Percentiles rank a stretch among this genome's conserved stretches.
Conservation (phyloP, 2,113 vertebrate genomes). For the Dasyornis broadbenti region DNA sequence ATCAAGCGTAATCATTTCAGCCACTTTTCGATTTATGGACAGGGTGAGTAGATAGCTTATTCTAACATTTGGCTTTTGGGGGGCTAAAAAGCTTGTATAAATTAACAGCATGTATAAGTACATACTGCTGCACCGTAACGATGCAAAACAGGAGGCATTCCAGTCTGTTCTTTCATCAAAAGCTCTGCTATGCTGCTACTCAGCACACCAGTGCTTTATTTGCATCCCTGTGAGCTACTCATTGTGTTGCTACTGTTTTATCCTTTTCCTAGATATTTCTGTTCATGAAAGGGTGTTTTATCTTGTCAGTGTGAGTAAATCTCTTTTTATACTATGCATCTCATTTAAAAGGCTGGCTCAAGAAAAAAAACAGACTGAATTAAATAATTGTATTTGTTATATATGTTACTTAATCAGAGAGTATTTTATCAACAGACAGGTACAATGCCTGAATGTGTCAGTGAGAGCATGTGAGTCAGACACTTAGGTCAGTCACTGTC, state of each 20-base stretch:
- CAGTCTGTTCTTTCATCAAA: background rate
- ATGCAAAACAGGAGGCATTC: conserved; percentile 20
- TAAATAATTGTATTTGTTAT: background rate
- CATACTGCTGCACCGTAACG: background rate
- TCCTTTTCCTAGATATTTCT: background rate
- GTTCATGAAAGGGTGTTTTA: background rate
- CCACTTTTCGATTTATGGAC: conserved; percentile 2
- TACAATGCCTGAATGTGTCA: background rate
- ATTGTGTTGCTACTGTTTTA: background rate
- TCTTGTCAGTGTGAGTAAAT: background rate
- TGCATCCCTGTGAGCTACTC: background rate
- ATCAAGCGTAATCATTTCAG: background rate
- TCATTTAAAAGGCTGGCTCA: background rate
- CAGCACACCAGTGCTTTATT: background rate
- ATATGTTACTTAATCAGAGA: background rate
- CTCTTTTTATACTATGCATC: background rate
- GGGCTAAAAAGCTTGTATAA: conserved; percentile 23
- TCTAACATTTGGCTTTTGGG: background rate
- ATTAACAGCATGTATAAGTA: conserved; percentile 21
- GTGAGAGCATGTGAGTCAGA: background rate
- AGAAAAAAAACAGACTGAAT: background rate
- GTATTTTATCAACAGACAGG: background rate
- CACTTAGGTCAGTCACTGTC: background rate
- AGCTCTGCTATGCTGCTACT: background rate
- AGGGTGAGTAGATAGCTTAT: background rate